Percentiles rank a stretch among this genome's conserved stretches.
These are phyloP conservation scores for Blastomussa wellsi DNA, from an alignment of 92 coral and sea anemone species.

Conservation along the genomic window DNA sequence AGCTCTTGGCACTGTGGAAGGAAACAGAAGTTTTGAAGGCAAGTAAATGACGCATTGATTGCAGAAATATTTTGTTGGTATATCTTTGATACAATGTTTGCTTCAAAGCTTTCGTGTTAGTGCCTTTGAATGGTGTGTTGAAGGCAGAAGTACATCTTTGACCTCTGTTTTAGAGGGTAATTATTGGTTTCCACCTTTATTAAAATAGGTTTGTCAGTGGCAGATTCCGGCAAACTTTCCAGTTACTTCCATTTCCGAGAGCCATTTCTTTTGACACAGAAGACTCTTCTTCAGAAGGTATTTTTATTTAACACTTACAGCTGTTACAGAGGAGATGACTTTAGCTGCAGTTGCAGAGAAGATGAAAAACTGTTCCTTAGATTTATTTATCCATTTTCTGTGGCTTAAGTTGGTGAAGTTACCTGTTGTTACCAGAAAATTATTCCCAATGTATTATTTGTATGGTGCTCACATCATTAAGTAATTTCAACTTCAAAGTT, in stretches of 20 bases:
- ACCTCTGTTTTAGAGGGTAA: too few relatives aligned
- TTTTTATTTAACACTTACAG: background rate
- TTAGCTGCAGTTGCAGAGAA: too few relatives aligned
- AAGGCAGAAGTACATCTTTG: too few relatives aligned
- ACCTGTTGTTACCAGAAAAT: too few relatives aligned
- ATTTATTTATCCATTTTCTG: background rate
- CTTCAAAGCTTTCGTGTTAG: background rate
- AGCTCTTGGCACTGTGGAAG: conserved; percentile 81
- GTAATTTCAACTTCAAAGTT: background rate
- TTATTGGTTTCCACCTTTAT: too few relatives aligned
- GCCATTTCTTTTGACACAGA: conserved; percentile 86
- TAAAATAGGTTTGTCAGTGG: conserved; percentile 81
- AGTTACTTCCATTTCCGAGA: conserved; percentile 96
- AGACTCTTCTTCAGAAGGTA: conserved; percentile 97
- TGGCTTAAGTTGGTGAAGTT: background rate
- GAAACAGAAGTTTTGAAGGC: conserved; percentile 93
- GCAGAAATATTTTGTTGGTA: background rate
- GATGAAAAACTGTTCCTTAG: background rate
- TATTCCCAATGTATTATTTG: too few relatives aligned
- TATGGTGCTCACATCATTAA: too few relatives aligned
- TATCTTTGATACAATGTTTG: background rate
- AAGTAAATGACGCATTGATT: background rate
- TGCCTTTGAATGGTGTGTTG: background rate
- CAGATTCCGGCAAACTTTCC: conserved; percentile 94
- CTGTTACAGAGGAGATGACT: background rate